Percentiles rank a stretch among this genome's conserved stretches.
Evolutionary conservation across 2,888 invertebrate species (phyloP).

Genomic region (Saturnia pavonia): DNA sequence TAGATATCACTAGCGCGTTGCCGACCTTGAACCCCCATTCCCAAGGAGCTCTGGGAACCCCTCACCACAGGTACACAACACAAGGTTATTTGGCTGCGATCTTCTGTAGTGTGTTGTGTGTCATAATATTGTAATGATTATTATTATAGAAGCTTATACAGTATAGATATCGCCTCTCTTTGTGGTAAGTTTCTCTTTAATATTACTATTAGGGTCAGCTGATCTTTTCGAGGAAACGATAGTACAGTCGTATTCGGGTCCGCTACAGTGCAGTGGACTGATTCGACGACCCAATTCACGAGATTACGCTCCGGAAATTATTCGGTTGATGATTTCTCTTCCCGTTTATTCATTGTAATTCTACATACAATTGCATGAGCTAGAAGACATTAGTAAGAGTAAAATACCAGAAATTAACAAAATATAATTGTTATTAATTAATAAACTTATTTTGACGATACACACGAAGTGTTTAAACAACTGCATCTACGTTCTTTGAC

Average conservation of each 20-base stretch:
- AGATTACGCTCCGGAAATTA: background rate
- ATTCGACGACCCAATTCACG: background rate
- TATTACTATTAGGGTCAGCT: background rate
- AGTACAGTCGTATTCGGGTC: background rate
- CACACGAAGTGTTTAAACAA: background rate
- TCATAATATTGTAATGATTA: too few species aligned
- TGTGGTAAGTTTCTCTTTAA: background rate
- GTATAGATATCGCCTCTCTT: background rate
- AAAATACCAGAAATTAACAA: background rate
- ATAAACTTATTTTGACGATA: background rate
- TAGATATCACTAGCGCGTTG: too few species aligned
- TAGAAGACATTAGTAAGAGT: background rate
- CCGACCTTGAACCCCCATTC: too few species aligned
- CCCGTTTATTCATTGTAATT: background rate
- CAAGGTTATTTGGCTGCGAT: too few species aligned
- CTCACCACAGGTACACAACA: too few species aligned
- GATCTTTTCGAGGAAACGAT: background rate
- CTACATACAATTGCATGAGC: background rate
- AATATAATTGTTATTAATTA: background rate
- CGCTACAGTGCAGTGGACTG: background rate
- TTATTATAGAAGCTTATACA: too few species aligned
- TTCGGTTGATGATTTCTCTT: background rate
- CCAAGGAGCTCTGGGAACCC: too few species aligned
- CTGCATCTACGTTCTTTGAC: background rate
- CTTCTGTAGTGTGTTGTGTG: too few species aligned